Evolutionary conservation across 2,888 invertebrate species (phyloP).

Genomic region (Agrotis puta): DNA sequence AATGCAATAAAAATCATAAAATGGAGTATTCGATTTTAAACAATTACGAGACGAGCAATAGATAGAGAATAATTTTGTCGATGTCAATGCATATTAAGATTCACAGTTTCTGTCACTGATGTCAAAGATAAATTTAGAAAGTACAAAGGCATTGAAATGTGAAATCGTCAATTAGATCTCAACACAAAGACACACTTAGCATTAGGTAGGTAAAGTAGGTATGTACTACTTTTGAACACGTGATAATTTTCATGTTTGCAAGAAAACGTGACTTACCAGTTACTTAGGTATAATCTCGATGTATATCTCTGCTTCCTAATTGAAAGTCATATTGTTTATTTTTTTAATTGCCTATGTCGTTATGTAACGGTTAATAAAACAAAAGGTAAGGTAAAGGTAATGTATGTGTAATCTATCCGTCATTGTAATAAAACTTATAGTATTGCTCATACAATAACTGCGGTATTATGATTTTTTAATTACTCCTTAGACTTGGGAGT

Average conservation of each 20-base stretch:
- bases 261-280: slow-evolving; percentile 31
- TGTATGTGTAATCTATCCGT: background rate
- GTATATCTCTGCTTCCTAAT: slow-evolving; percentile 6
- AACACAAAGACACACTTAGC: slow-evolving; percentile 1
- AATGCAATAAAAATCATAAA: too few species aligned
- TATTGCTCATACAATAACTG: slow-evolving; percentile 34
- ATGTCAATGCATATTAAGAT: too few species aligned
- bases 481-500: background rate
- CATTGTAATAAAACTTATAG: slow-evolving; percentile 22
- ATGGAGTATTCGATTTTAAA: too few species aligned
- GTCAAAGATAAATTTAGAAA: too few species aligned
- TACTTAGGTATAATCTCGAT: slow-evolving; percentile 2
- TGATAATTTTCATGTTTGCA: slow-evolving; percentile 29
- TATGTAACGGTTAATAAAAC: slow-evolving; percentile 24
- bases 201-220: background rate
- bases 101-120: too few species aligned
- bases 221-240: background rate
- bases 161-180: background rate
- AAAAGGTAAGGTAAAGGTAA: too few species aligned
- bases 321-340: slow-evolving; percentile 14
- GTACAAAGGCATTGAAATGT: too few species aligned
- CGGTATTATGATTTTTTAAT: slow-evolving; percentile 28
- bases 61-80: too few species aligned
- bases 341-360: slow-evolving; percentile 23
- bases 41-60: too few species aligned